Percentiles rank a stretch among this genome's conserved stretches.
Evolutionary conservation across 1,140 invertebrate genomes (phyloP).

Genomic region (Druon quercuslanigerum): DNA sequence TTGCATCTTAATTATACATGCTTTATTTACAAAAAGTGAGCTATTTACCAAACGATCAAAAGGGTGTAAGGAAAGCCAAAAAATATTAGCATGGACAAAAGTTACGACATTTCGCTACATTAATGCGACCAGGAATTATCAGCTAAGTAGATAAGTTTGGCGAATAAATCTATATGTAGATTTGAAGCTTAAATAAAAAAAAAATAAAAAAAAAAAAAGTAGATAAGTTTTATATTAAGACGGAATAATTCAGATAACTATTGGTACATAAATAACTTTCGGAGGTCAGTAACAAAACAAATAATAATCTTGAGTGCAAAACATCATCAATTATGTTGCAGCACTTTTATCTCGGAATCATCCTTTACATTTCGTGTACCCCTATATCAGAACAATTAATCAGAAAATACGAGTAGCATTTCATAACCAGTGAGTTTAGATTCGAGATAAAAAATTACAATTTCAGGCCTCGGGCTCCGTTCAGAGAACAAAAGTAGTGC

Average conservation of each 20-base stretch:
- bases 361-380: slow-evolving; percentile 12
- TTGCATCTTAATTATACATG: too few species aligned
- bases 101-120: not conserved
- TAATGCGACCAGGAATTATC: not conserved
- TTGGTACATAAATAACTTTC: slow-evolving; percentile 16
- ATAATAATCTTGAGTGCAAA: slow-evolving; percentile 10
- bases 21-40: too few species aligned
- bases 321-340: not conserved
- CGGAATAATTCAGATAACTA: not conserved
- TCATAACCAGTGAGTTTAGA: not conserved
- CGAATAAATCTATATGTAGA: too few species aligned
- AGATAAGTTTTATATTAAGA: not conserved
- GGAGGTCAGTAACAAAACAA: slow-evolving; percentile 31
- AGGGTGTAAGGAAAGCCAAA: too few species aligned
- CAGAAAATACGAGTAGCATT: slow-evolving; percentile 5
- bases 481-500: too few species aligned
- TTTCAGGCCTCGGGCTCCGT: not conserved
- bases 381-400: slow-evolving; percentile 10
- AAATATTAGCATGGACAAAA: too few species aligned
- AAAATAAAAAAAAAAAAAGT: too few species aligned
- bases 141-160: not conserved
- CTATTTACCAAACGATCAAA: too few species aligned
- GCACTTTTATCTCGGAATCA: not conserved
- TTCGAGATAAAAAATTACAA: not conserved
- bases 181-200: too few species aligned